phyloP scores from a whole-genome alignment of 2,888 invertebrate genomes.

The Ptychoptera albimana region DNA sequence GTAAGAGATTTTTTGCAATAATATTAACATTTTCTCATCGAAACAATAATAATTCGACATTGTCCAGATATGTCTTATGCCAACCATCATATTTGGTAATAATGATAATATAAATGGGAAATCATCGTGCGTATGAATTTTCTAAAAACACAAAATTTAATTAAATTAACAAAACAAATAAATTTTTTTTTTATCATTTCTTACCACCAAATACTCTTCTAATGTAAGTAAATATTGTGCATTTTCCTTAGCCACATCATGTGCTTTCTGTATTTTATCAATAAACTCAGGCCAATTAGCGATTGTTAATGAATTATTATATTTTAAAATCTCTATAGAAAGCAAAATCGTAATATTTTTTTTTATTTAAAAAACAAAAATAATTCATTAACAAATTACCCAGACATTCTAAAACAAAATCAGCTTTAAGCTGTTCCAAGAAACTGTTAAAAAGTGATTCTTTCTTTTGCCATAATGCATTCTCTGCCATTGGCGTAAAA shows the following conservation, averaged over 20 bases:
- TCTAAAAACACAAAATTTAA: slow-evolving; percentile 28
- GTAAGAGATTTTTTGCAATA: slow-evolving; percentile 71
- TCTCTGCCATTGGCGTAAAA: slow-evolving; percentile 69
- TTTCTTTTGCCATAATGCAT: slow-evolving; percentile 70
- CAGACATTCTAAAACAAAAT: slow-evolving; percentile 27
- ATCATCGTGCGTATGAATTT: slow-evolving; percentile 50
- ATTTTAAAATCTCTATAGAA: slow-evolving; percentile 32
- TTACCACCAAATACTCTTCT: slow-evolving; percentile 32
- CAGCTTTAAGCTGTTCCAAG: slow-evolving; percentile 66
- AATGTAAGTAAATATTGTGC: slow-evolving; percentile 27
- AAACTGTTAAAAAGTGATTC: slow-evolving; percentile 61
- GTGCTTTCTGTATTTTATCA: slow-evolving; percentile 16
- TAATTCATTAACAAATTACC: slow-evolving; percentile 10
- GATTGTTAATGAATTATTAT: slow-evolving; percentile 14
- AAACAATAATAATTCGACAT: slow-evolving; percentile 70
- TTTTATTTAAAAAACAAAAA: not conserved
- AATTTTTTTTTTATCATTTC: slow-evolving; percentile 7
- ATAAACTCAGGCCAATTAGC: slow-evolving; percentile 18
- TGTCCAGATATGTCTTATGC: slow-evolving; percentile 81
- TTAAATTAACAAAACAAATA: not conserved
- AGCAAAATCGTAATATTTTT: slow-evolving; percentile 43
- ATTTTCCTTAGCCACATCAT: slow-evolving; percentile 26
- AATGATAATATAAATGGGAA: slow-evolving; percentile 55
- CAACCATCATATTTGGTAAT: slow-evolving; percentile 66
- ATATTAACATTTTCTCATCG: slow-evolving; percentile 72